Conservation (phyloP, 2,888 invertebrate species). For the Morinoia aosen region DNA sequence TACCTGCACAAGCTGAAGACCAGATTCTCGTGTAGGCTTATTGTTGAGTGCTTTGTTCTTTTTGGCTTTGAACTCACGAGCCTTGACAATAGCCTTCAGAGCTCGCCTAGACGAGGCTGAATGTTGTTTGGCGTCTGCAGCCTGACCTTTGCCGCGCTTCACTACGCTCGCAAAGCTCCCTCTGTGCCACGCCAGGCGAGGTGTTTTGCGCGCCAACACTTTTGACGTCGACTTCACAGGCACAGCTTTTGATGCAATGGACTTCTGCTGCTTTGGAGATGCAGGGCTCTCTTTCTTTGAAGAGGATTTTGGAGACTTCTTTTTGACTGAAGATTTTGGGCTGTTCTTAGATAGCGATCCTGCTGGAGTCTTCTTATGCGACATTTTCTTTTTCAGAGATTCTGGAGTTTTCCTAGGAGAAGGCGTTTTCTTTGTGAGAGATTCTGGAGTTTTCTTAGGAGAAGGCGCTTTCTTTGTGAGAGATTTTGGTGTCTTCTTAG, state of each 20-base stretch:
- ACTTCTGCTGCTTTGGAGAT: neutral
- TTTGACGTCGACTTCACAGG: neutral
- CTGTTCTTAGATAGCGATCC: neutral
- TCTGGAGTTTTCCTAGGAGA: neutral
- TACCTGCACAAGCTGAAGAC: neutral
- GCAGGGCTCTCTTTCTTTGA: neutral
- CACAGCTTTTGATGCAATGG: neutral
- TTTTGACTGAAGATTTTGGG: neutral
- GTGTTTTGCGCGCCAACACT: neutral
- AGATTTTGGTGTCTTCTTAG: neutral
- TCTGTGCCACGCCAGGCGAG: neutral
- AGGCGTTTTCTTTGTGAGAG: neutral
- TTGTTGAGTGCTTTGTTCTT: neutral
- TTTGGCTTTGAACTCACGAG: constrained; percentile 22
- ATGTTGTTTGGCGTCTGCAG: neutral
- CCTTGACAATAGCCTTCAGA: constrained; percentile 31
- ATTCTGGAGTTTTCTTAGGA: neutral
- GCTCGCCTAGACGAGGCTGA: neutral
- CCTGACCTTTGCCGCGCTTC: neutral
- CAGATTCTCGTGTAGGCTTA: neutral
- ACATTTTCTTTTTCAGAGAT: neutral
- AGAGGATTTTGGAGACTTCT: constrained; percentile 33
- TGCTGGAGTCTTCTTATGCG: neutral
- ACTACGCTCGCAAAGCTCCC: constrained; percentile 47
- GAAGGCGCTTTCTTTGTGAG: neutral